Evolutionary conservation across 2,888 invertebrate species (phyloP), one percentile per base, ranked within the genome.

Genomic region (Mesodorylaimus sp.): DNA sequence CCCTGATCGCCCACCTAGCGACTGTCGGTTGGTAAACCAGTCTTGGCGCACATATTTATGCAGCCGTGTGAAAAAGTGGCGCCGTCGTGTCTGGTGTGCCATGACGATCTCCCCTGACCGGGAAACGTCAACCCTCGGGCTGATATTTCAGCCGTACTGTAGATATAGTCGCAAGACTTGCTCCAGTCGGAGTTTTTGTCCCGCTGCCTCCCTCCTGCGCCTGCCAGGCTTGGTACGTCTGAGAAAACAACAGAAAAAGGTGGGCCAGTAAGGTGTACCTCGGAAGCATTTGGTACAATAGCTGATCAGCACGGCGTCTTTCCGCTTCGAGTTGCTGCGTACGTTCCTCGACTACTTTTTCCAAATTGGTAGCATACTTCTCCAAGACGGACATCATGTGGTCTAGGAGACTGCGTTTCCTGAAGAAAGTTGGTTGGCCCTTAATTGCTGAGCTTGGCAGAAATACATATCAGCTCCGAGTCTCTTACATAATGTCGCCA

Each of bases 341-440:
- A 13, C 50, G 25, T 2, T n/a, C 36, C 19, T 50, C 44, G 21
- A 50, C 50, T 28, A 50, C 36, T 38, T 45, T 44, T 21, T 50
- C 50, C 5, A 50, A 42, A 44, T 50, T 50, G 3, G 43, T 50
- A 32, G 50, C 50, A 25, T 50, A 50, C n/a, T 23, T n/a, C 36
- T 50, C 50, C 45, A 50, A 42, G 23, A 44, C 19, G 2, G 27
- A 25, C 38, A 50, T 45, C 38, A 50, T 37, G 24, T 50, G 50
- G n/a, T 50, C 50, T 1, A 50, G 28, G 2, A 50, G 16, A 32
- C 32, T 32, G 32, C 7, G 7, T 10, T 32, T 32, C 10, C 32
- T 32, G 32, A 32, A 32, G 16, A 32, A 32, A 10, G 32, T 7
- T 10, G 7, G 10, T 32, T 32, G 16, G 16, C 7, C n/a, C n/a